Base-by-base conservation (phyloP, 2,113 vertebrate genomes). In the Nicator chloris region DNA sequence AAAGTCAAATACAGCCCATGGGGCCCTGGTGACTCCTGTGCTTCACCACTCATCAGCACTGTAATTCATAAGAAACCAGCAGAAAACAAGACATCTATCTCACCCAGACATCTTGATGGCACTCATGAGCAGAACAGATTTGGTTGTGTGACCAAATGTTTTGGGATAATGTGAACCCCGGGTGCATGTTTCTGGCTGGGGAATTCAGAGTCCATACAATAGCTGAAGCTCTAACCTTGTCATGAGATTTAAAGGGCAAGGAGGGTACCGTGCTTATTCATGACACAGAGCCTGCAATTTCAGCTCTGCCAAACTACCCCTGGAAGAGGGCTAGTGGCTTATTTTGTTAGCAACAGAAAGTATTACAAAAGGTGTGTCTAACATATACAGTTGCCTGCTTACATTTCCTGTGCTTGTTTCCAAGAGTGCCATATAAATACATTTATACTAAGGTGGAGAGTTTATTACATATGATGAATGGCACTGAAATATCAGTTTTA, bases 341-440 rank as follows among this genome's bases (percentile, higher is more conserved):
- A 78, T 69, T 97, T 97, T 97, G 94, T 94, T 92, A 97, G 90
- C 68, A 95, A 87, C 64, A 88, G 84, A 95, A 97, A 96, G 88
- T 72, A 95, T 93, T 75, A 92, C 61, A 95, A 94, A 95, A 95
- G 95, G 73, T 96, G 80, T 95, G 92, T 59, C 35, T 95, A 97
- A 92, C 63, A 77, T 51, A 87, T 66, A 77, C 60, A 92, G 70
- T 45, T 95, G 85, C 97, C 95, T 94, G 96, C 72, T 95, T 95
- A 80, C 85, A 95, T 97, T 96, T 96, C 93, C 93, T 83, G 57
- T 93, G 85, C 91, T 96, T 2, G 2, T 80, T 95, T 89, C 88
- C 9, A 18, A 83, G 63, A 94, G 56, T 13, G 13, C 93, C 59
- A 91, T 94, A 96, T 59, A 94, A 70, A 91, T 90, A 70, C 70